Conservation (phyloP, 2,113 vertebrate genomes). For the Camarhynchus parvulus region DNA sequence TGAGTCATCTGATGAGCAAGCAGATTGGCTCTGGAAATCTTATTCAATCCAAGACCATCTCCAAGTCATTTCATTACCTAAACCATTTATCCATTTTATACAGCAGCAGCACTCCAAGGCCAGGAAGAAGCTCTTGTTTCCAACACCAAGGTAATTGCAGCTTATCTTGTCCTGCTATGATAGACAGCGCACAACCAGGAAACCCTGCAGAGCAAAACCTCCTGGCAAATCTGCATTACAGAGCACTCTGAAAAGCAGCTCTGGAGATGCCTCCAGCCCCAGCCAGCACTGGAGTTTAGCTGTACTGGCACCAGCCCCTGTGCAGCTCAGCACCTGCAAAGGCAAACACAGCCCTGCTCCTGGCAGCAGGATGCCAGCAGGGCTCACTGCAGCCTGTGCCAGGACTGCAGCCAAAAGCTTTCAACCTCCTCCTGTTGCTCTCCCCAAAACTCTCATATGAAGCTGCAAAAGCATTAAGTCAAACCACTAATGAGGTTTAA, state of each 20-base stretch:
- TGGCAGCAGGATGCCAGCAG: neutral
- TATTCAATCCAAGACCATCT: neutral
- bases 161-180: neutral
- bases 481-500: neutral
- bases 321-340: neutral
- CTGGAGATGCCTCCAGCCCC: neutral
- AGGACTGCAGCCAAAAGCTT: neutral
- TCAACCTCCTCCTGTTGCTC: neutral
- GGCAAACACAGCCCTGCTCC: neutral
- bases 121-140: neutral
- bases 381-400: neutral
- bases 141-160: neutral
- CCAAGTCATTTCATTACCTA: neutral
- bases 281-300: neutral
- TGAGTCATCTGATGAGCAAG: conserved; percentile 61
- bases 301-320: neutral
- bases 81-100: neutral
- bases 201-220: neutral
- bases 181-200: neutral
- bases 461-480: neutral
- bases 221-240: fast-evolving
- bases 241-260: neutral
- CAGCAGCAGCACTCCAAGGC: neutral
- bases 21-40: neutral
- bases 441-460: neutral